phyloP scores from a whole-genome alignment of 1,140 invertebrate genomes.

The Thaumetopoea pityocampa region DNA sequence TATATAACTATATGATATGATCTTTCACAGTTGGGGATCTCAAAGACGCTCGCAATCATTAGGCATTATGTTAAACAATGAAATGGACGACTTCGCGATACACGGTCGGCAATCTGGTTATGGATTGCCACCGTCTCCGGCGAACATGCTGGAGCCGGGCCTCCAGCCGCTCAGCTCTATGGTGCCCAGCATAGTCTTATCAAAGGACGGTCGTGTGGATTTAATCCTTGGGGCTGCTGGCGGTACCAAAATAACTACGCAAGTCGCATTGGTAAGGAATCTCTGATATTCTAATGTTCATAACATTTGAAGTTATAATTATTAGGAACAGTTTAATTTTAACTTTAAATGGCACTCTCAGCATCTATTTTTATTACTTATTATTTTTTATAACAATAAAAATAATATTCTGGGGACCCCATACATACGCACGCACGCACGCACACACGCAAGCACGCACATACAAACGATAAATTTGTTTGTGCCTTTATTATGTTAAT shows the following conservation, averaged over 20 bases:
- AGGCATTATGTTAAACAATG: conserved; percentile 94
- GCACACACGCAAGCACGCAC: too few relatives aligned
- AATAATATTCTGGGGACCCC: too few relatives aligned
- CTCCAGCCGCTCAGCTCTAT: conserved; percentile 95
- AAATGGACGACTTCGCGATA: conserved; percentile 97
- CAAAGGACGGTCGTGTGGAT: conserved; percentile 79
- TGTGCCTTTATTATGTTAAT: too few relatives aligned
- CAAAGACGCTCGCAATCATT: conserved; percentile 83
- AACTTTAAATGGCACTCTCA: too few relatives aligned
- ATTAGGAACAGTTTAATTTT: too few relatives aligned
- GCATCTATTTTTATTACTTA: too few relatives aligned
- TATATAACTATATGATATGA: not conserved
- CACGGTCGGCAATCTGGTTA: conserved; percentile 87
- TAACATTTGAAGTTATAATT: too few relatives aligned
- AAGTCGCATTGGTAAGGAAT: conserved; percentile 83
- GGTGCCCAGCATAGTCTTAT: conserved; percentile 88
- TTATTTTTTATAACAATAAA: too few relatives aligned
- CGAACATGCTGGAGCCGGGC: conserved; percentile 87
- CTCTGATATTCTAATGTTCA: too few relatives aligned
- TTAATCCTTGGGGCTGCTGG: conserved; percentile 91
- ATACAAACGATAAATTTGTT: too few relatives aligned
- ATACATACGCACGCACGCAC: too few relatives aligned
- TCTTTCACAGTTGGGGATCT: conserved; percentile 82
- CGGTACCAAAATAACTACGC: conserved; percentile 92
- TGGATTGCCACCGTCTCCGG: conserved; percentile 85